Percentiles rank a stretch among this genome's conserved stretches.
Conservation (phyloP, 2,797 vertebrate species). For the Ctenopoma kingsleyae region DNA sequence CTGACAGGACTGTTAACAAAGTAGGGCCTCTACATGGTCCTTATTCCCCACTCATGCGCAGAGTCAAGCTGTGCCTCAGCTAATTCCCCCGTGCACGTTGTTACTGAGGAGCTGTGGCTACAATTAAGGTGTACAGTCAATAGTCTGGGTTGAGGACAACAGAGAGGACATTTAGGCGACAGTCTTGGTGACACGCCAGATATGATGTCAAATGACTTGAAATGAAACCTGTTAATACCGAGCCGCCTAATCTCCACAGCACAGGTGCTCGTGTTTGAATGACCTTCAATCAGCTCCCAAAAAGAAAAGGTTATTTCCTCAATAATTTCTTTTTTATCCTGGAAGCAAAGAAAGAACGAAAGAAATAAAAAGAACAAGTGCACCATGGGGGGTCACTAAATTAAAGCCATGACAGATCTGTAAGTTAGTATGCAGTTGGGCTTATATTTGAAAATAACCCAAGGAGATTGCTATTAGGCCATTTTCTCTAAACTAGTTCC, state of each 20-base stretch:
- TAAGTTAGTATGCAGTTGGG: slow-evolving; percentile 48
- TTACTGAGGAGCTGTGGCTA: slow-evolving; percentile 58
- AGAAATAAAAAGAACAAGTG: slow-evolving; percentile 37
- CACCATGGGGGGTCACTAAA: slow-evolving; percentile 63
- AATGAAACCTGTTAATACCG: slow-evolving; percentile 60
- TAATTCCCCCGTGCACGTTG: slow-evolving; percentile 58
- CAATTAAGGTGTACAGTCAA: slow-evolving; percentile 67
- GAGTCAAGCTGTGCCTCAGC: slow-evolving; percentile 44
- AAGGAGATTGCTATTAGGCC: slow-evolving; percentile 49
- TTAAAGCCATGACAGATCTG: slow-evolving; percentile 64
- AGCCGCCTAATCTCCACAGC: slow-evolving; percentile 55
- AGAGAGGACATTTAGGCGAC: slow-evolving; percentile 48
- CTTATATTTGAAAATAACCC: slow-evolving; percentile 60
- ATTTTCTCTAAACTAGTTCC: slow-evolving; percentile 65
- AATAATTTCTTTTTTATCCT: slow-evolving; percentile 33
- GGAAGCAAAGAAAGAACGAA: slow-evolving; percentile 22
- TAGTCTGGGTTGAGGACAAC: slow-evolving; percentile 50
- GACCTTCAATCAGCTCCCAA: slow-evolving; percentile 56
- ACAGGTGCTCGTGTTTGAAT: slow-evolving; percentile 64
- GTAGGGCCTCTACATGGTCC: slow-evolving; percentile 56
- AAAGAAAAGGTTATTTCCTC: slow-evolving; percentile 47
- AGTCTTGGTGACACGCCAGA: slow-evolving; percentile 53
- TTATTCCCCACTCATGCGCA: slow-evolving; percentile 69
- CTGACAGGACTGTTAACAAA: slow-evolving; percentile 75
- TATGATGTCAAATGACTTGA: slow-evolving; percentile 64